Evolutionary conservation across 2,113 vertebrate species (phyloP).

Genomic region (Etheostoma spectabile): DNA sequence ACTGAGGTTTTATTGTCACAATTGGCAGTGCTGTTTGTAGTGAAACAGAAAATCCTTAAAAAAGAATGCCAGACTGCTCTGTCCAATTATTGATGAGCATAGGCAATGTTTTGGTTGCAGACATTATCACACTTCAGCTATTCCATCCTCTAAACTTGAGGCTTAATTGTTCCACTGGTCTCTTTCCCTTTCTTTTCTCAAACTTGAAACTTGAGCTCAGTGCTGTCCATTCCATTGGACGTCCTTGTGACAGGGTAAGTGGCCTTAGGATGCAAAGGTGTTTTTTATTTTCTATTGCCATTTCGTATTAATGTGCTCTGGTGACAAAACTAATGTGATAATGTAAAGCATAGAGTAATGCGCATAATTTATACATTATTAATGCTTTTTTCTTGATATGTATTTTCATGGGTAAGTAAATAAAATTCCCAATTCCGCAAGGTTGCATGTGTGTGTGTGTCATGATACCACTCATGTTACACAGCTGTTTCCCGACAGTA

Average conservation of each 20-base stretch:
- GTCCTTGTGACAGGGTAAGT: conserved; percentile 72
- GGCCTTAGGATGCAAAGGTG: conserved; percentile 84
- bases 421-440: conserved; percentile 79
- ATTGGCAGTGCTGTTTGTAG: not conserved
- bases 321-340: conserved; percentile 71
- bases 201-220: conserved; percentile 78
- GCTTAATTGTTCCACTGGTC: conserved; percentile 89
- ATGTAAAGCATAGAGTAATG: conserved; percentile 88
- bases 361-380: conserved; percentile 95
- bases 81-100: not conserved
- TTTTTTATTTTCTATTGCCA: conserved; percentile 57
- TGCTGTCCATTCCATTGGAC: conserved; percentile 76
- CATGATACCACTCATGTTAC: not conserved
- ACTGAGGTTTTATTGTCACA: not conserved
- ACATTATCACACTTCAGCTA: not conserved
- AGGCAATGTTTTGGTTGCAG: not conserved
- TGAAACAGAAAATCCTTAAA: not conserved
- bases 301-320: conserved; percentile 66
- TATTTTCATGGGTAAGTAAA: conserved; percentile 88
- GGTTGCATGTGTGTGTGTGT: not conserved
- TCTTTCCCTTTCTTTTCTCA: conserved; percentile 68
- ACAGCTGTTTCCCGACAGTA: not conserved
- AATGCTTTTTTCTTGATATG: conserved; percentile 77
- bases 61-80: not conserved
- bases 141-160: conserved; percentile 80